Evolutionary conservation across 1,140 invertebrate species (phyloP).

Genomic region (Dolichoris vasculosae): DNA sequence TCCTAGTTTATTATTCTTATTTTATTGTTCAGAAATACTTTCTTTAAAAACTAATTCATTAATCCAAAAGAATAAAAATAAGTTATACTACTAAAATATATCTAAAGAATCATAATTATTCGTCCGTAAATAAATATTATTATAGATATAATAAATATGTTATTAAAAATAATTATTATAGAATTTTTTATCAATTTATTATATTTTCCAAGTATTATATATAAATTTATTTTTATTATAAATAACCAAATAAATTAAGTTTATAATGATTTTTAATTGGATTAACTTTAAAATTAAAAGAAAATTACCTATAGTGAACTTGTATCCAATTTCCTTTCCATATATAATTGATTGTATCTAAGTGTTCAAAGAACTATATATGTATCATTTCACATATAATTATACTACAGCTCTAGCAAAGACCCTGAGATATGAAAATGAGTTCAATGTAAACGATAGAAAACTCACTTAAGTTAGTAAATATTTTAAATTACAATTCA

Average conservation of each 20-base stretch:
- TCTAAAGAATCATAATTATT: too few relatives aligned
- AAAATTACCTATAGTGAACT: neutral
- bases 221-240: too few relatives aligned
- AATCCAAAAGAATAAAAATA: neutral
- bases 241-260: neutral
- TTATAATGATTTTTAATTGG: neutral
- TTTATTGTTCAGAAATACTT: neutral
- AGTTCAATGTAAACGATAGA: slow-evolving; percentile 41
- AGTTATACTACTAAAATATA: neutral
- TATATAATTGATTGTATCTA: neutral
- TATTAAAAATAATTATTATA: too few relatives aligned
- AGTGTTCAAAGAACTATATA: slow-evolving; percentile 15
- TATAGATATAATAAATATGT: too few relatives aligned
- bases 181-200: neutral
- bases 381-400: slow-evolving; percentile 9
- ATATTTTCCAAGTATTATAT: neutral
- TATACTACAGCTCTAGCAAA: neutral
- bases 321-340: neutral
- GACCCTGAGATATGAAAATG: slow-evolving; percentile 30
- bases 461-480: slow-evolving; percentile 1
- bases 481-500: neutral
- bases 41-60: neutral
- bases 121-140: too few relatives aligned
- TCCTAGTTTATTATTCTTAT: neutral
- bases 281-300: neutral